Evolutionary conservation across 1,140 invertebrate genomes (phyloP), one percentile per base, ranked within the genome.

Genomic region (Augochlora pura): DNA sequence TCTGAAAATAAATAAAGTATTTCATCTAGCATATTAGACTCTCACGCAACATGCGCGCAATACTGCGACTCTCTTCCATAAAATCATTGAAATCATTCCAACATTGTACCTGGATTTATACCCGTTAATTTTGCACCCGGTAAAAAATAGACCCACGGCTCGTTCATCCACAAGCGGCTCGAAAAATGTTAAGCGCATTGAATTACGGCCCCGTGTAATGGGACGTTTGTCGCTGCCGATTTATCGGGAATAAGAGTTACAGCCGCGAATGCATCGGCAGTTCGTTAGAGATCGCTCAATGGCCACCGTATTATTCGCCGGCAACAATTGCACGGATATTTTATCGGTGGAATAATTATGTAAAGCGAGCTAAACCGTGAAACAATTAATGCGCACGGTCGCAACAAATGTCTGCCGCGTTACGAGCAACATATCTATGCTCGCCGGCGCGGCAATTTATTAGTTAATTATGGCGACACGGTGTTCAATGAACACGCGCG

Each of bases 321-420:
- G 54, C 2, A 64, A 77, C 76, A 64, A 77, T 71, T 72, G 25
- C 60, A n/a, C 9, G 3, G 59, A 64, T 64, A 64, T 77, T 77
- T 71, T 77, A 77, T 77, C 10, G 68, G 59, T 42, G 38, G 60
- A 63, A 77, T 77, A 77, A 77, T 77, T 77, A 71, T 64, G 76
- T 69, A 64, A 49, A 71, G 68, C 46, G 68, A 72, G 32, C 60
- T 77, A 77, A 72, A 71, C 68, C 68, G 46, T 77, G 60, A 77
- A 72, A 46, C 68, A 77, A 72, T 77, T 77, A 77, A 72, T 63
- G 68, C 63, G n/a, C 32, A 5, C 18, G 59, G 46, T 76, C 39
- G 67, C 59, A 72, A 71, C 76, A 63, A 77, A 62, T 60, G 46
- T 72, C 68, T 54, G 52, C 23, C 21, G 32, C 9, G 16, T 6